A percentile compares a stretch with the other conserved stretches of the same genome.
phyloP scores from a whole-genome alignment of 2,888 invertebrate genomes.

The Leucania comma region DNA sequence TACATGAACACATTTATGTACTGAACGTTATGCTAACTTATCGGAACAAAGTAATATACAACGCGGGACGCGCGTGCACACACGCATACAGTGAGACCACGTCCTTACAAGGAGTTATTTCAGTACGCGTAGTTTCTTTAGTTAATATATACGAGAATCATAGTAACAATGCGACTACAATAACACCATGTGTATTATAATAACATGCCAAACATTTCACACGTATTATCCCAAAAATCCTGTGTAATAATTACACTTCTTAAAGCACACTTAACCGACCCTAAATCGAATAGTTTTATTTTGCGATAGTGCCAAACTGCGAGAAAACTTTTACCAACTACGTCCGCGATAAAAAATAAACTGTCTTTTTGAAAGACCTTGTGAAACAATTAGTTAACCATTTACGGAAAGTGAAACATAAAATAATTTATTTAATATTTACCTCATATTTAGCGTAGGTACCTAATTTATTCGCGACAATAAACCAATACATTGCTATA shows the following conservation, averaged over 20 bases:
- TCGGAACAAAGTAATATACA: constrained; percentile 66
- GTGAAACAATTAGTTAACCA: constrained; percentile 62
- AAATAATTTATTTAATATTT: constrained; percentile 31
- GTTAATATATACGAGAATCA: constrained; percentile 48
- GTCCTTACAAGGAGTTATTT: constrained; percentile 37
- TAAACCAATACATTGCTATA: constrained; percentile 43
- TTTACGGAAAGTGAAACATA: too few relatives aligned
- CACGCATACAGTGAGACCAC: constrained; percentile 39
- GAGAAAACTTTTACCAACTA: constrained; percentile 79
- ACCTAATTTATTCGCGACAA: constrained; percentile 53
- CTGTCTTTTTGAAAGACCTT: constrained; percentile 66
- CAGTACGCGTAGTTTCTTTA: constrained; percentile 24
- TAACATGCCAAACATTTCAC: constrained; percentile 49
- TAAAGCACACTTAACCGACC: constrained; percentile 82
- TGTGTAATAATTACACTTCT: constrained; percentile 88
- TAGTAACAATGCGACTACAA: constrained; percentile 38
- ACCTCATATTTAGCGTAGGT: constrained; percentile 45
- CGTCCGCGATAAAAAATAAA: constrained; percentile 73
- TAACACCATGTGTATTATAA: constrained; percentile 43
- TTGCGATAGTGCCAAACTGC: constrained; percentile 83
- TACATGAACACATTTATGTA: constrained; percentile 68
- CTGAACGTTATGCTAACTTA: constrained; percentile 68
- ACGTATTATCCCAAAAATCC: constrained; percentile 67
- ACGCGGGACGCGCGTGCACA: constrained; percentile 51
- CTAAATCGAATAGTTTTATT: constrained; percentile 81